Evolutionary conservation across 2,113 vertebrate genomes (phyloP), one percentile per base, ranked within the genome.

Genomic region (Cynocephalus volans): DNA sequence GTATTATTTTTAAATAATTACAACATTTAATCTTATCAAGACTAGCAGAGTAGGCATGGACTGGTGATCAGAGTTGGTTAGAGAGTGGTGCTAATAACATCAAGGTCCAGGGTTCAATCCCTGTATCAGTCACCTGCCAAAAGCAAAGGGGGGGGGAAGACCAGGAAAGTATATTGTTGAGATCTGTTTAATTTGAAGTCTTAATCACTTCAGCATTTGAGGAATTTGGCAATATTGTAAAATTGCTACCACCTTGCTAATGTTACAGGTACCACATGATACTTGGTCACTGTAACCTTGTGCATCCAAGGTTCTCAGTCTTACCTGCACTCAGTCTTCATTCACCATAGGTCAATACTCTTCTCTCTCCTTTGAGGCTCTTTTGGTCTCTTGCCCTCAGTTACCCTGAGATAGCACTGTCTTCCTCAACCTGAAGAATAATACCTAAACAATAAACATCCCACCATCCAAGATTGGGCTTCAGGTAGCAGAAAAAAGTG

Each of bases 1-100:
- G 21, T 8, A 64, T 64, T 50, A 81, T 76, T 86, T 56, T 26
- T 69, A 87, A 79, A 33, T 36, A 33, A 33, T 54, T 28, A 82
- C 11, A 82, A 73, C 15, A 54, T 81, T 92, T 88, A 79, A 77
- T 83, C 88, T 88, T 82, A 73, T 82, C 54, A 90, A 62, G 41
- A 41, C 41, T 41, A 41, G 41, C 41, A 41, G 41, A 41, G 41
- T 41, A 41, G 41, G 3, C 41, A 3, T 41, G 41, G 41, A 41
- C 41, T 41, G 41, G 41, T 41, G 41, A 41, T 41, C 4, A 41
- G 41, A 41, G 41, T 41, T 41, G 41, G 41, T 41, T 41, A 41
- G 41, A 41, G 41, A 41, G 41, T 41, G 41, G 41, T 41, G 41
- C 41, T 41, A 41, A 41, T 41, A 41, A 41, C 41, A 41, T 4